Conservation (phyloP, 2,797 vertebrate genomes). For the Ptychadena robeensis region DNA sequence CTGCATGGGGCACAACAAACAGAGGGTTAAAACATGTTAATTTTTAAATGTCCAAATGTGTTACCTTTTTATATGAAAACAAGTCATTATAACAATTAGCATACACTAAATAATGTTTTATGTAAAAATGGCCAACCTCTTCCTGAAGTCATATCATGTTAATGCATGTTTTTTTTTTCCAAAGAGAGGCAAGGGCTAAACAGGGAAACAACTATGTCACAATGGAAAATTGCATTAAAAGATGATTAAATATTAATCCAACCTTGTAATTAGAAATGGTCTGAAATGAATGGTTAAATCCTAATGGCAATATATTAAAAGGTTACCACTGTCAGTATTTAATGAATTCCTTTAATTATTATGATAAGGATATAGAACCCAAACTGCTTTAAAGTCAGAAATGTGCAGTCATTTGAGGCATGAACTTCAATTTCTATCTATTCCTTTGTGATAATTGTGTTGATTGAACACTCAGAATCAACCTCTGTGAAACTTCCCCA, state of each 20-base stretch:
- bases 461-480: slow-evolving; percentile 43
- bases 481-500: slow-evolving; percentile 42
- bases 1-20: too few relatives aligned
- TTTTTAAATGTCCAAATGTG: too few relatives aligned
- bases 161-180: slow-evolving; percentile 6
- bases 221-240: slow-evolving; percentile 37
- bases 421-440: slow-evolving; percentile 46
- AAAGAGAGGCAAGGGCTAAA: background rate
- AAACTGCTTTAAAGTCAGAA: slow-evolving; percentile 54
- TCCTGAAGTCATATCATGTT: background rate
- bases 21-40: too few relatives aligned
- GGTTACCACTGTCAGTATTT: slow-evolving; percentile 52
- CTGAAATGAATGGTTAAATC: slow-evolving; percentile 49
- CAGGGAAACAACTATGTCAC: slow-evolving; percentile 40
- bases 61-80: background rate
- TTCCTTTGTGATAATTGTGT: slow-evolving; percentile 46
- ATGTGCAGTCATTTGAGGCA: slow-evolving; percentile 37
- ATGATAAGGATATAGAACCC: slow-evolving; percentile 55
- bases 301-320: slow-evolving; percentile 56
- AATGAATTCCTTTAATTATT: slow-evolving; percentile 55
- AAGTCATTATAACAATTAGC: background rate
- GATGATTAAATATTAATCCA: slow-evolving; percentile 55
- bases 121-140: background rate
- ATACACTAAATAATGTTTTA: background rate
- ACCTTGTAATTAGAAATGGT: slow-evolving; percentile 49